phyloP scores from a whole-genome alignment of 2,888 invertebrate species.

The Hipparchia semele region DNA sequence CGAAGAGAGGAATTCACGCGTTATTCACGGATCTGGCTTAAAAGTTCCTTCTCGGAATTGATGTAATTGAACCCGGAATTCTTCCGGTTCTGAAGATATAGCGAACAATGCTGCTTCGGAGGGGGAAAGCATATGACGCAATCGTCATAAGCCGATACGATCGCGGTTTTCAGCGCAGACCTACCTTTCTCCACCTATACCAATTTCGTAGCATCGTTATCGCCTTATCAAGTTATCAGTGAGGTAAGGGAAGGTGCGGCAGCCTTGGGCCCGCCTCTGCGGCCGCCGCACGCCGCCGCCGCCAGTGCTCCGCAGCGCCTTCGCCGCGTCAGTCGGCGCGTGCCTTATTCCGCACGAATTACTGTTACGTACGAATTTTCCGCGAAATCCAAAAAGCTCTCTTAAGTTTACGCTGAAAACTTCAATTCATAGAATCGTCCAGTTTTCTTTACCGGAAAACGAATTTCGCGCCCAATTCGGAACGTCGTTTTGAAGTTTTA shows the following conservation, averaged over 20 bases:
- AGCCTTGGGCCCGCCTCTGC: slow-evolving; percentile 38
- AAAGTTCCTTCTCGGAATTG: too few species aligned
- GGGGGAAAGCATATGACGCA: background rate
- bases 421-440: slow-evolving; percentile 36
- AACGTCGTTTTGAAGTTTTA: background rate
- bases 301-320: slow-evolving; percentile 67
- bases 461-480: background rate
- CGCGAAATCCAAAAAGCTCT: slow-evolving; percentile 27
- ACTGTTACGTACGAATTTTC: slow-evolving; percentile 25
- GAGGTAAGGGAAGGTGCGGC: slow-evolving; percentile 48
- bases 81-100: too few species aligned
- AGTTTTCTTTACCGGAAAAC: background rate
- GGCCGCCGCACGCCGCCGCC: background rate
- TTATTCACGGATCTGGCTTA: too few species aligned
- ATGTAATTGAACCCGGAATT: background rate
- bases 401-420: slow-evolving; percentile 8
- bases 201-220: background rate
- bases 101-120: too few species aligned
- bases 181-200: background rate
- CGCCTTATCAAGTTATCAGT: slow-evolving; percentile 56
- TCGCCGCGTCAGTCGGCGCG: slow-evolving; percentile 53
- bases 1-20: too few species aligned
- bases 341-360: slow-evolving; percentile 8
- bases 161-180: background rate
- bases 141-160: background rate